Evolutionary conservation across 2,888 invertebrate genomes (phyloP).

Genomic region (Timema podura): DNA sequence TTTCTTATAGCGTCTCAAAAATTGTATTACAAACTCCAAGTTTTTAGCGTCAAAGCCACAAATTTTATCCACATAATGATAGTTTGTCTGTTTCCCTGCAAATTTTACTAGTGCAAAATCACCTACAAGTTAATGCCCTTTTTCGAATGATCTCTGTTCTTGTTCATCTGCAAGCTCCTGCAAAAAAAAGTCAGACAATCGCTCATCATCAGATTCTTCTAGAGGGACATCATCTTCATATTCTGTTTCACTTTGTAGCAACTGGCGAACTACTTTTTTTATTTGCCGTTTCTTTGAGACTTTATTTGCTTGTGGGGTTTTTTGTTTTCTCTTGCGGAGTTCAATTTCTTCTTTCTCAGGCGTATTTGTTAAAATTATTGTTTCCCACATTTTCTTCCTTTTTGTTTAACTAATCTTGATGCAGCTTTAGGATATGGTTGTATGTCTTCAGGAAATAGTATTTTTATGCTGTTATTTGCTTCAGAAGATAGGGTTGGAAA

Average conservation of each 20-base stretch:
- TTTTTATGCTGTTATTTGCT: no score
- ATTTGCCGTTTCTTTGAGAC: constrained; percentile 1
- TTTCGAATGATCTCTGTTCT: constrained; percentile 6
- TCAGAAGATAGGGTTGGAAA: no score
- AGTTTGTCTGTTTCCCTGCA: no score
- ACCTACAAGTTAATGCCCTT: no score
- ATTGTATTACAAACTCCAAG: no score
- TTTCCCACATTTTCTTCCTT: neutral
- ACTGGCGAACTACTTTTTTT: neutral
- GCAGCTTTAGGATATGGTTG: constrained; percentile 9
- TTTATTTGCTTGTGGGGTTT: neutral
- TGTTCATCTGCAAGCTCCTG: neutral
- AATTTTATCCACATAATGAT: no score
- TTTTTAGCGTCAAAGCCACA: no score
- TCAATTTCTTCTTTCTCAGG: constrained; percentile 2
- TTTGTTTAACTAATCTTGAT: neutral
- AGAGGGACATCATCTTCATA: neutral
- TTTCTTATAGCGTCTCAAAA: no score
- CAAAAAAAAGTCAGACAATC: no score
- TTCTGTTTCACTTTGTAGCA: no score
- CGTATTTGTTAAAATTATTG: neutral
- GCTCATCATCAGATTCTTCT: no score
- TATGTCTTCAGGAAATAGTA: neutral
- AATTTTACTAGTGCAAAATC: no score
- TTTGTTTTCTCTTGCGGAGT: neutral